Base-by-base conservation (phyloP, 2,888 invertebrate genomes). In the Carabus problematicus region DNA sequence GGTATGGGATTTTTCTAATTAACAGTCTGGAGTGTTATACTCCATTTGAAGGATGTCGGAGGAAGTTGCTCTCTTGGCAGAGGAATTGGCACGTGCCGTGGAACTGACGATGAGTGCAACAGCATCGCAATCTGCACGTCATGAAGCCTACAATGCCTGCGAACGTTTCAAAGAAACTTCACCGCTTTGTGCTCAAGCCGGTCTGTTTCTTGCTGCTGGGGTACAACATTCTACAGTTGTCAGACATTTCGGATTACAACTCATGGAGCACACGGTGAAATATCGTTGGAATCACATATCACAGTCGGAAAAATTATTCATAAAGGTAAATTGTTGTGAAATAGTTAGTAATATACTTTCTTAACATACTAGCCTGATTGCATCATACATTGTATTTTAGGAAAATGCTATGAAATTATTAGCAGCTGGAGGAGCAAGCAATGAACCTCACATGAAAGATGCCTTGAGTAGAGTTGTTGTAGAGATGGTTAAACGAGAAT, bases 401-500 rank as follows among this genome's bases (percentile, higher is more conserved):
- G 94, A 94, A 79, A 93, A 92, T 82, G 90, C 93, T n/a, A 94
- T 94, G 91, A 93, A 93, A 78, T 84, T 94, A 43, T 82, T 94
- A 7, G 85, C 87, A 70, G 88, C 90, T 79, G 92, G 94, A 70
- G 93, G 93, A 9, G 89, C 93, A 18, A 86, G 91, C 56, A 87
- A 88, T 72, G 89, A 89, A 73, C 87, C 88, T 9, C 93, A 93
- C 76, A 87, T 94, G 75, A 94, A 94, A 80, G 93, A 94, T 80
- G 94, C 92, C 1, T 80, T 94, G 2, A 92, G 95, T 11, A 86
- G 96, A 58, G 92, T 97, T n/a, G 89, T 97, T 64, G 97, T 98
- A 0, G 97, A 98, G 83, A 95, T 98, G 91, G 92, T 95, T 64
- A 97, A 97, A 79, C 86, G 97, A 8, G 97, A 97, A 80, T 98